phyloP scores from a whole-genome alignment of 2,888 invertebrate genomes.

The Acleris cristana region DNA sequence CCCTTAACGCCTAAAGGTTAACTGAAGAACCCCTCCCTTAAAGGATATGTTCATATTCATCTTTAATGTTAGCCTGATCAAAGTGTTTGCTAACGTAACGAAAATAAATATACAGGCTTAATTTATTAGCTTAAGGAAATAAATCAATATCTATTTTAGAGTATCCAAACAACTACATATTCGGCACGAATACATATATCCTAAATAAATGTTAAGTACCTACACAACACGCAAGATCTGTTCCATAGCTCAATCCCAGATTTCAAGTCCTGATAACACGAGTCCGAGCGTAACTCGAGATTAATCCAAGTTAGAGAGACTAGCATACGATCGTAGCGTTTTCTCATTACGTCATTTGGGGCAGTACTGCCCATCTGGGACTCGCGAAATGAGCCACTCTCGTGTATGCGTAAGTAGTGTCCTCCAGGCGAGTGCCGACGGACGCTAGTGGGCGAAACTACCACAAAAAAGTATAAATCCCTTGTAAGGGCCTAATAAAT shows the following conservation, averaged over 20 bases:
- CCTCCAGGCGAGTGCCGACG: slow-evolving; percentile 42
- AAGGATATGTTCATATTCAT: too few species aligned
- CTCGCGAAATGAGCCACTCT: slow-evolving; percentile 38
- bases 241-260: slow-evolving; percentile 1
- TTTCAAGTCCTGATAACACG: neutral
- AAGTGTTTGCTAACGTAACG: too few species aligned
- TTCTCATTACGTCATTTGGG: slow-evolving; percentile 29
- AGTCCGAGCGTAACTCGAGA: slow-evolving; percentile 8
- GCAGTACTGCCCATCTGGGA: slow-evolving; percentile 35
- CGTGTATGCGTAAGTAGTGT: slow-evolving; percentile 38
- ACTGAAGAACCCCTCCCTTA: too few species aligned
- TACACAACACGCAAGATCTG: too few species aligned
- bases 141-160: too few species aligned
- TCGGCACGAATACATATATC: too few species aligned
- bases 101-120: too few species aligned
- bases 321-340: slow-evolving; percentile 7
- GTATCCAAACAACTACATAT: too few species aligned
- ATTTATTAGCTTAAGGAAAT: too few species aligned
- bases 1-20: too few species aligned
- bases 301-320: slow-evolving; percentile 9
- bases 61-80: too few species aligned
- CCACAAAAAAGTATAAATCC: slow-evolving; percentile 69
- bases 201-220: too few species aligned
- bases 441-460: slow-evolving; percentile 51
- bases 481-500: slow-evolving; percentile 71